phyloP scores from a whole-genome alignment of 2,888 invertebrate species.

The Augiades crinisus region DNA sequence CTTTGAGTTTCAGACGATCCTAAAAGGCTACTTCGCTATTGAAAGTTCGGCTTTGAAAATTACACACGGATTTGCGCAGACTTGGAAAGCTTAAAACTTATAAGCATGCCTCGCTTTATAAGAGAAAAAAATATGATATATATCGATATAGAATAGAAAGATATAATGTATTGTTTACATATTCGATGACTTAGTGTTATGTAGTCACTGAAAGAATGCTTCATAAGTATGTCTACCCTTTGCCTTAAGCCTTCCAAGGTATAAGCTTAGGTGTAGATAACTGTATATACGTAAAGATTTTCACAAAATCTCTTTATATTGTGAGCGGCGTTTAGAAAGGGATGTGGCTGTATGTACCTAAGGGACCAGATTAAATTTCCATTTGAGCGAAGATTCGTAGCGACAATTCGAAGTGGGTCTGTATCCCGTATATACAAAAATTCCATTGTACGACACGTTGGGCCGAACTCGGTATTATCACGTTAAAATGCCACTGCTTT shows the following conservation, averaged over 20 bases:
- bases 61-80: too few relatives aligned
- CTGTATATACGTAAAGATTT: neutral
- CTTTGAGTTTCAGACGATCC: conserved; percentile 5
- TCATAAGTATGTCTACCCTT: too few relatives aligned
- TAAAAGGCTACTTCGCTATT: conserved; percentile 5
- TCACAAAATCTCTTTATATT: neutral
- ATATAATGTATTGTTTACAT: too few relatives aligned
- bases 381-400: conserved; percentile 7
- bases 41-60: too few relatives aligned
- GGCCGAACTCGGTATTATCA: neutral
- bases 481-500: neutral
- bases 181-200: too few relatives aligned
- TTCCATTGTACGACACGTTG: neutral
- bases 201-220: too few relatives aligned
- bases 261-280: too few relatives aligned
- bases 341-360: conserved; percentile 6
- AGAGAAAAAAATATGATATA: too few relatives aligned
- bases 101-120: too few relatives aligned
- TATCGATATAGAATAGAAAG: too few relatives aligned
- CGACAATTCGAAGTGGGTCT: conserved; percentile 2
- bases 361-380: conserved; percentile 8
- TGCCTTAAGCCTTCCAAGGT: too few relatives aligned
- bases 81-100: too few relatives aligned
- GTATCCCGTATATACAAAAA: neutral
- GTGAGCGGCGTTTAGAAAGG: neutral